These are phyloP conservation scores for Cryptocephalus moraei DNA, from an alignment of 2,888 invertebrate species.

Conservation along the genomic window DNA sequence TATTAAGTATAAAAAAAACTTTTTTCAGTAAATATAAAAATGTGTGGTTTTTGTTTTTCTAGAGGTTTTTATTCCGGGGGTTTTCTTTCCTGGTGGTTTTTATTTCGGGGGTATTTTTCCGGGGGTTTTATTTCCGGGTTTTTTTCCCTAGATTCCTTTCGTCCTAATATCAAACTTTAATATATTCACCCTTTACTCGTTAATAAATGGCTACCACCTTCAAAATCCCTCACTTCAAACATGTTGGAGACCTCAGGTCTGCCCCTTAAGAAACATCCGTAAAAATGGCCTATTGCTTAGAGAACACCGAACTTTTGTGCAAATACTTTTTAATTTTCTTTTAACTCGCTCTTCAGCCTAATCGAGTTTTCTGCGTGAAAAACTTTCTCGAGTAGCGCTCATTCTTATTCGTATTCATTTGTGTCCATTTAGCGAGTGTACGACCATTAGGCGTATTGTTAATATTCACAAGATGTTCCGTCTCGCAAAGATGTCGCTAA, in stretches of 20 bases:
- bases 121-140: too few species aligned
- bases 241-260: slow-evolving; percentile 11
- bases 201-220: background rate
- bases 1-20: too few species aligned
- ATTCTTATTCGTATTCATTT: slow-evolving; percentile 22
- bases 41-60: too few species aligned
- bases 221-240: background rate
- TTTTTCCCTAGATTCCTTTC: too few species aligned
- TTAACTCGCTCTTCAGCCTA: slow-evolving; percentile 29
- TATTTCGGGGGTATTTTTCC: too few species aligned
- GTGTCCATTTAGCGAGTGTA: slow-evolving; percentile 12
- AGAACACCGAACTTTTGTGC: slow-evolving; percentile 29
- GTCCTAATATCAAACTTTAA: too few species aligned
- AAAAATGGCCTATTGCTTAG: slow-evolving; percentile 19
- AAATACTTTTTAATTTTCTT: slow-evolving; percentile 31
- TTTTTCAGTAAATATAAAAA: too few species aligned
- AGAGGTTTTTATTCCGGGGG: too few species aligned
- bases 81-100: too few species aligned
- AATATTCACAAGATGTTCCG: background rate
- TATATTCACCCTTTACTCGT: too few species aligned
- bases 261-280: slow-evolving; percentile 12
- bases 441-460: slow-evolving; percentile 18
- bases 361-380: slow-evolving; percentile 28
- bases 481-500: too few species aligned
- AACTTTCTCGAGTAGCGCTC: slow-evolving; percentile 21